Base-by-base conservation (phyloP, 2,797 vertebrate genomes). In the Amphiprion clarkii region DNA sequence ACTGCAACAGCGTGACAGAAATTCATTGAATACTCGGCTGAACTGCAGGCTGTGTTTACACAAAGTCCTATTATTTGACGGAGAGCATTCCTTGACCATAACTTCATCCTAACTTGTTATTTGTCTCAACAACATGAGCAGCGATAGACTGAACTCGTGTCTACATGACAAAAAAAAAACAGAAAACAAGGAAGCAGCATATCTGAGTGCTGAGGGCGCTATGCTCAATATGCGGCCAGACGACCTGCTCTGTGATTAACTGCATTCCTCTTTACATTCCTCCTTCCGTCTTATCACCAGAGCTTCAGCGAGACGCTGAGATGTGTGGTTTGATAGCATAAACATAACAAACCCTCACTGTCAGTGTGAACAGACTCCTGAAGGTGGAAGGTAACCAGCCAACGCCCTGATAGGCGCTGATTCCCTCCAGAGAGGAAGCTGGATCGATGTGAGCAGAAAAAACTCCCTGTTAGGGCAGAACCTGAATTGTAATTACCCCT, bases 201-300 rank as follows among this genome's bases (percentile, higher is more conserved):
- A 53, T 55, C 33, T 7, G 17, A 21, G 71, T 21, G 23, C 8
- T n/a, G 44, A 66, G 36, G 21, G 6, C 0, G 78, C 21, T 79
- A 87, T 79, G 84, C 74, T 62, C 11, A 0, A 67, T 9, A 90
- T 91, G 91, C 23, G 36, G 25, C 59, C 74, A 0, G 76, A 69
- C 73, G 1, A 39, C 83, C 69, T 0, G 6, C 40, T 36, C 42
- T 16, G 1, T 23, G 53, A 54, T 55, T 51, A 63, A 13, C 81
- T 2, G 33, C 85, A 89, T 92, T 92, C 87, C 74, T 86, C 1
- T 0, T 3, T 42, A 29, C 55, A 2, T 13, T 76, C 57, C 3
- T 39, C 10, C 49, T 52, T 23, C 14, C 14, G 19, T 23, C 23
- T 73, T 67, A 66, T 74, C 60, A 2, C 10, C 66, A 0, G 2